Evolutionary conservation across 2,113 vertebrate species (phyloP), one percentile per base, ranked within the genome.

Genomic region (Tetrax tetrax): DNA sequence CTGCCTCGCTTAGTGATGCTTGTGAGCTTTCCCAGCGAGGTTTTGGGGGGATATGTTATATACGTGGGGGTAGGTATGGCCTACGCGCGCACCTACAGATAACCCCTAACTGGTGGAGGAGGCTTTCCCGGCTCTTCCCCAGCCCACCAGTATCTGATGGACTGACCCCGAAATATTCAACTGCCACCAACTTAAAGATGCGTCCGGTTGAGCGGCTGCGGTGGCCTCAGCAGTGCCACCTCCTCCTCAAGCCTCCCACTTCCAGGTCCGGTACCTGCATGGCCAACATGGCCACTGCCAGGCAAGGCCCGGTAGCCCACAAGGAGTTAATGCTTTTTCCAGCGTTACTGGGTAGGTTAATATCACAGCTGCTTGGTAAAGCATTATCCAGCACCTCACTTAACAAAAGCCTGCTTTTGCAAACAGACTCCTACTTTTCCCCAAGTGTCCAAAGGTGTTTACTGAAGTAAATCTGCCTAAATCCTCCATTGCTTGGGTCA

Each of bases 381-480:
- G 98, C 98, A 98, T 99, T 99, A 99, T 98, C 98, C 96, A 83
- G 97, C 98, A 99, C 98, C 98, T 98, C 98, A 96, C 98, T 96
- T 98, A 98, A 99, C 99, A 99, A 99, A 99, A 99, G 98, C 97
- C 97, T 99, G 98, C 98, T 99, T 99, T 99, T 98, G 98, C 98
- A 98, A 99, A 99, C 99, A 99, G 98, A 98, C 98, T 98, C 98
- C 98, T 98, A 97, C 98, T 98, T 97, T 97, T 95, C 92, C 98
- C 98, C 97, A 97, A 98, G 98, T 99, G 98, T 99, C 98, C 99
- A 98, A 99, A 99, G 99, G 99, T 99, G 99, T 99, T 99, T 99
- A 99, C 98, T 98, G 98, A 99, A 99, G 99, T 99, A 99, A 99
- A 99, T 99, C 98, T 98, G 98, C 97, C 98, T 99, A 99, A 99